These are phyloP conservation scores for Chaitophorus viminalis DNA, from an alignment of 2,888 invertebrate genomes.

Conservation along the genomic window DNA sequence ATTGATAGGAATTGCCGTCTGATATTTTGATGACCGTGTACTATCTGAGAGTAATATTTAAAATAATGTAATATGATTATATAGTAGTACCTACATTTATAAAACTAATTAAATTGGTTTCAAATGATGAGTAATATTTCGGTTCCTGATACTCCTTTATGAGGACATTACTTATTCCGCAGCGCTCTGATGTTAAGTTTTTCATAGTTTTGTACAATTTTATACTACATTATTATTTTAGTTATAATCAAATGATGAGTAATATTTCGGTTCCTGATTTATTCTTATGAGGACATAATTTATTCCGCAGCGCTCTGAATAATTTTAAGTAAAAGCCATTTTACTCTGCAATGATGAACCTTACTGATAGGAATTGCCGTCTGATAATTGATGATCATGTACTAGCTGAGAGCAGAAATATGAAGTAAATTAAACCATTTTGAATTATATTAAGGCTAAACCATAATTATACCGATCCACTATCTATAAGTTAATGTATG, in stretches of 20 bases:
- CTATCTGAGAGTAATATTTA: slow-evolving; percentile 53
- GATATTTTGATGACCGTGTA: slow-evolving; percentile 53
- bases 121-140: slow-evolving; percentile 46
- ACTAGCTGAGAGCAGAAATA: no score
- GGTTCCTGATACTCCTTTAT: slow-evolving; percentile 41
- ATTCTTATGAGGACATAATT: slow-evolving; percentile 28
- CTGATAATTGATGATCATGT: slow-evolving; percentile 37
- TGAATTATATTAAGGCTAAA: no score
- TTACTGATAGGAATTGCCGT: slow-evolving; percentile 44
- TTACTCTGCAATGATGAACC: slow-evolving; percentile 15
- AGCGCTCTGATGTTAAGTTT: slow-evolving; percentile 46
- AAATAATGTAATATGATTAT: background rate
- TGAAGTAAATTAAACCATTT: no score
- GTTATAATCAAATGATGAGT: slow-evolving; percentile 44
- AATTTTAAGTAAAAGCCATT: background rate
- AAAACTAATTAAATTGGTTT: background rate
- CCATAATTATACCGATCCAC: no score
- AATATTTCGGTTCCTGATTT: slow-evolving; percentile 51
- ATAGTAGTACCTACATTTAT: background rate
- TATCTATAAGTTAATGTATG: no score
- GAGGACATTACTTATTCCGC: slow-evolving; percentile 55
- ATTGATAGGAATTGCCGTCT: slow-evolving; percentile 59
- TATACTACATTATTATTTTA: no score
- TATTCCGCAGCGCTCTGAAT: slow-evolving; percentile 61
- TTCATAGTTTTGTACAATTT: no score